Base-by-base conservation (phyloP, 2,113 vertebrate species). In the Promerops cafer region DNA sequence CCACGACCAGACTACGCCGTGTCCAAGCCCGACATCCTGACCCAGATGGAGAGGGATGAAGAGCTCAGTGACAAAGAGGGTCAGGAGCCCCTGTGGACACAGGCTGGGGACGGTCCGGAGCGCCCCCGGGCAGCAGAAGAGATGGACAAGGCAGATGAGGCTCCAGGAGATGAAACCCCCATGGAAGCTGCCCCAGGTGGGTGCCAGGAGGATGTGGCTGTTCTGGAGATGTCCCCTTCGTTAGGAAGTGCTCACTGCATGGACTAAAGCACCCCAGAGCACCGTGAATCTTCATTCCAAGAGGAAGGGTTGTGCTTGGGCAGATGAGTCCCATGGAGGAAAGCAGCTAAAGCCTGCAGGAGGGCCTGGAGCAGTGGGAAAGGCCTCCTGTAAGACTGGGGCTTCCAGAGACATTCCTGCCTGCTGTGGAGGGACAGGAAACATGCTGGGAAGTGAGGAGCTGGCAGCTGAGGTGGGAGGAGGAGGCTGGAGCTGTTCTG, bases 21-120 rank as follows among this genome's bases (percentile, higher is more conserved):
- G 60, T 97, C 98, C 96, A 98, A 98, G 78, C 98, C 98, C 2
- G 97, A 98, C 53, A 94, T 98, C 85, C 97, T 98, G 59, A 96
- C 97, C 27, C 37, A 10, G 77, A 87, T 96, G 15, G 87, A 97
- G 74, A 94, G 93, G 15, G 96, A 94, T 11, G 96, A 97, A 40
- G 97, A 98, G 35, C 93, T 96, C 3, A 39, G 65, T 30, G 28
- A 37, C 76, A 70, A 20, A 28, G 69, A 28, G 8, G 5, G 6
- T 4, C 61, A 24, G 66, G 44, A 82, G 16, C 0, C 40, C 9
- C 33, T 6, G 0, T 9, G 15, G 66, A 20, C 53, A 3, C 7
- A 4, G 2, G 1, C 5, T 9, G 13, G 4, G 16, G 10, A 30
- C 0, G 0, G 23, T 3, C 80, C 44, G 65, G 40, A 70, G 20